A percentile compares a stretch with the other conserved stretches of the same genome.
Conservation (phyloP, 2,797 vertebrate species). For the Tolypeutes matacus region DNA sequence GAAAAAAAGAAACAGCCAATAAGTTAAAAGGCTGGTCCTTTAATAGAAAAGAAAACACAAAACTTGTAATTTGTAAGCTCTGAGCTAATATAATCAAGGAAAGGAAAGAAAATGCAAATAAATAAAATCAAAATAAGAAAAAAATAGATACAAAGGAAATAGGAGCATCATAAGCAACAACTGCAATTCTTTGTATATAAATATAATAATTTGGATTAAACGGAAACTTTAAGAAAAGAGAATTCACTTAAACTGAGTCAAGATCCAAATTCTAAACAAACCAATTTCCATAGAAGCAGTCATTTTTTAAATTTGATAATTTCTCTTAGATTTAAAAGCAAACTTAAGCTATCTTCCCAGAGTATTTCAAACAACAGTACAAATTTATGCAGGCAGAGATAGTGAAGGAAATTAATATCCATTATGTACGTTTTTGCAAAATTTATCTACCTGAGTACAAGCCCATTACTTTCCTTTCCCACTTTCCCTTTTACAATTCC, state of each 20-base stretch:
- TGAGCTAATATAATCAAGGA: background rate
- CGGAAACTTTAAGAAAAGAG: background rate
- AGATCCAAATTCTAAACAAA: background rate
- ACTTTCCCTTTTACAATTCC: accelerated
- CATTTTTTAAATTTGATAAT: background rate
- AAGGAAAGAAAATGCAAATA: background rate
- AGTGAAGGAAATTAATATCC: background rate
- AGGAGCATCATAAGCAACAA: background rate
- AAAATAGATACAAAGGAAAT: background rate
- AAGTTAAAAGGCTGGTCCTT: background rate
- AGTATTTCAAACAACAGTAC: background rate
- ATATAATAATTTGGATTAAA: background rate
- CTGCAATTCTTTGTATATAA: background rate
- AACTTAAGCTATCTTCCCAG: background rate
- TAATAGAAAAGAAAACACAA: background rate
- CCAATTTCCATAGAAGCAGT: background rate
- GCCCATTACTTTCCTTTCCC: accelerated
- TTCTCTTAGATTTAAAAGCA: background rate
- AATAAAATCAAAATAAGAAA: background rate
- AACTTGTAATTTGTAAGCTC: background rate
- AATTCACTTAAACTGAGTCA: background rate
- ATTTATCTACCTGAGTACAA: background rate
- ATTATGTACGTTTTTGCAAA: background rate
- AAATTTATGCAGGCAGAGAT: background rate
- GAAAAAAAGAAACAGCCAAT: background rate